Evolutionary conservation across 2,797 vertebrate genomes (phyloP).

Genomic region (Cyprinella venusta): DNA sequence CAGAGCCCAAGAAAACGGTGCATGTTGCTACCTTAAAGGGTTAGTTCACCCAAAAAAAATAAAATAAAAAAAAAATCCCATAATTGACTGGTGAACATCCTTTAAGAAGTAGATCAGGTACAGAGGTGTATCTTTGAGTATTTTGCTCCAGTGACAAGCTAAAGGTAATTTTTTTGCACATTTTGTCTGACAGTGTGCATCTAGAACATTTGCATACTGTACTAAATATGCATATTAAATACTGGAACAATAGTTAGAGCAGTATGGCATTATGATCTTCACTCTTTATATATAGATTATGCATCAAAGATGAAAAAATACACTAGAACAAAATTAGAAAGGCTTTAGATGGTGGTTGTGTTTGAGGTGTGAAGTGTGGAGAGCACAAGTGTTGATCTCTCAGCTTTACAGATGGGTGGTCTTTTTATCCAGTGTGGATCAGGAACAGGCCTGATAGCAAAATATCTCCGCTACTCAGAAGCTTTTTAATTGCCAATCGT

Average conservation of each 20-base stretch:
- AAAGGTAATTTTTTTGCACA: neutral
- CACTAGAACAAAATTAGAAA: neutral
- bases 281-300: neutral
- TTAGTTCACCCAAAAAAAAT: neutral
- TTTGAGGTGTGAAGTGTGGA: slow-evolving; percentile 5
- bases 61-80: too few relatives aligned
- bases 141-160: neutral
- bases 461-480: slow-evolving; percentile 11
- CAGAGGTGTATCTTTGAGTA: neutral
- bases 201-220: neutral
- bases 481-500: slow-evolving; percentile 41
- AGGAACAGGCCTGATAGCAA: slow-evolving; percentile 10
- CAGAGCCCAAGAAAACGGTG: neutral
- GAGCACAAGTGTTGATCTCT: neutral
- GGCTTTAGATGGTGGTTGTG: neutral
- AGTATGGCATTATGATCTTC: neutral
- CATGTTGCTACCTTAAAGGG: neutral
- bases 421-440: slow-evolving; percentile 28
- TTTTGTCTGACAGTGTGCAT: neutral
- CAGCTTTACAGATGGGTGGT: neutral
- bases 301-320: neutral
- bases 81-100: too few relatives aligned
- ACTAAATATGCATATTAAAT: neutral
- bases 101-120: neutral
- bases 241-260: neutral